A percentile compares a stretch with the other conserved stretches of the same genome.
Evolutionary conservation across 2,113 vertebrate species (phyloP).

Genomic region (Mus musculus): GRCm39 chr1:124627501-124628000

Average conservation of each 20-base stretch:
- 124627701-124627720: not conserved
- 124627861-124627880: not conserved
- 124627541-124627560: not conserved
- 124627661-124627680: not conserved
- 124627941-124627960: too few species aligned
- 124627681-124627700: not conserved
- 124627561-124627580: not conserved
- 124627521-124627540: not conserved
- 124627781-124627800: not conserved
- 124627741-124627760: not conserved
- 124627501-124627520: not conserved
- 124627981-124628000: too few species aligned
- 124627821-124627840: not conserved
- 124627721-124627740: not conserved
- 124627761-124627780: not conserved
- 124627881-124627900: too few species aligned
- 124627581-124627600: not conserved
- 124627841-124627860: not conserved
- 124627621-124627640: not conserved
- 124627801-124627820: not conserved
- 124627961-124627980: not conserved
- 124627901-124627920: not conserved
- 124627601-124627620: not conserved
- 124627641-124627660: not conserved
- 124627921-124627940: not conserved